phyloP scores from a whole-genome alignment of 2,113 vertebrate species.

The Ceratotherium simum region DNA sequence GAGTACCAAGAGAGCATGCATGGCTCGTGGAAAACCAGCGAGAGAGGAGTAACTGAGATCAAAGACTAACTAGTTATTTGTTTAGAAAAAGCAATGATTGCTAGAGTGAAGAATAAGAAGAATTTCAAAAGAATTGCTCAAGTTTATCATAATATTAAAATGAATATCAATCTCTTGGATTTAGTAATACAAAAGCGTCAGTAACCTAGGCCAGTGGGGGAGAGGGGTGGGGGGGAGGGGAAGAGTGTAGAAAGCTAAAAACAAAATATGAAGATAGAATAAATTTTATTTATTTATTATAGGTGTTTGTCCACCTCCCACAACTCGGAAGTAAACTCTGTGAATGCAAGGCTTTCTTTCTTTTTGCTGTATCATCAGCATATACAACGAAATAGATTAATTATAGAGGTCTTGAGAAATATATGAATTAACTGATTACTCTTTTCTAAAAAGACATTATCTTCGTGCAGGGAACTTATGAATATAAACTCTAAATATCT shows the following conservation, averaged over 20 bases:
- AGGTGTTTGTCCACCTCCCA: neutral
- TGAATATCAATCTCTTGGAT: neutral
- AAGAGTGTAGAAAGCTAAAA: neutral
- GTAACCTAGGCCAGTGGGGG: neutral
- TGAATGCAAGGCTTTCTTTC: neutral
- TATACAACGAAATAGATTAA: no score
- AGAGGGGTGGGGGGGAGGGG: neutral
- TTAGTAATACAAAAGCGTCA: neutral
- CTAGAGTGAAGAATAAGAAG: neutral
- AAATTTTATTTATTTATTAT: neutral
- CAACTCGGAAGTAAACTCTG: neutral
- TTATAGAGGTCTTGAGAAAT: neutral
- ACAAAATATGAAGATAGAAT: neutral
- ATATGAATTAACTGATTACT: neutral
- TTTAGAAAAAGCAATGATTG: neutral
- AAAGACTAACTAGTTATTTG: neutral
- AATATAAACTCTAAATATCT: neutral
- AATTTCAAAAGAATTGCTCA: neutral
- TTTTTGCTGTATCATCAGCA: neutral
- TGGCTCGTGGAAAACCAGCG: neutral
- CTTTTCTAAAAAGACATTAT: neutral
- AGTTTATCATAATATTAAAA: neutral
- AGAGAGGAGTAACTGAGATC: accelerated
- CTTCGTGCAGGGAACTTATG: neutral
- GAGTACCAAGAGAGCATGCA: no score